Base-by-base conservation (phyloP, 1,140 invertebrate genomes). In the Zaprionus vittiger region DNA sequence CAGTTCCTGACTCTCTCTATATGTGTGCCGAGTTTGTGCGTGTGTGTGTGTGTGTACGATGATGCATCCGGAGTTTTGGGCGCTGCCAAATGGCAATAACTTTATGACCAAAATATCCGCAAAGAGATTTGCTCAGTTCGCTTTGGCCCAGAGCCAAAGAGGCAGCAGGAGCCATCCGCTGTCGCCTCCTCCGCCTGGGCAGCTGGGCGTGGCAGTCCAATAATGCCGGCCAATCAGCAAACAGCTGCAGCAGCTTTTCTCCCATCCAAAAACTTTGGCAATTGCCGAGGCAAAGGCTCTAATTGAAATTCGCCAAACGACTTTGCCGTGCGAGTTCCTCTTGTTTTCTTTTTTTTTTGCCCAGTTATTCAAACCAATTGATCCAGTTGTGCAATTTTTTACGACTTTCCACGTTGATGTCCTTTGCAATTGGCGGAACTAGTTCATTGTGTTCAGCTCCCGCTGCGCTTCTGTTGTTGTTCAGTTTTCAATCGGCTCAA, bases 91-190 rank as follows among this genome's bases (percentile, higher is more conserved):
- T 70, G 66, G 59, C 28, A 56, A 63, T 62, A 62, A 55, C 52
- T 61, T 70, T 52, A 63, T 49, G 67, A 15, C 52, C 49, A 57
- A 34, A 54, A 70, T 54, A 61, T 17, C 54, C 62, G 52, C 55
- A 73, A 24, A 65, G 59, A 38, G 54, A 69, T 57, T 74, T 68
- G 38, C 47, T 28, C 17, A 12, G 37, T 47, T 59, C 55, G 7
- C 20, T 55, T 47, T 71, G 67, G 73, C 67, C 67, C 28, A 28
- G 26, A 52, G 73, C 67, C 73, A 74, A 74, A 61, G 28, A n/a
- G 15, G 9, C 31, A 34, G 31, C 9, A 41, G 6, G 41, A 15
- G n/a, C 4, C 37, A 15, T 15, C 37, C n/a, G 6, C 41, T 9
- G n/a, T 9, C n/a, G 15, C 41, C 41, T 44, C n/a, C n/a, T 17